A percentile compares a stretch with the other conserved stretches of the same genome.
Evolutionary conservation across 2,888 invertebrate species (phyloP).

Genomic region (Coremacera marginata): DNA sequence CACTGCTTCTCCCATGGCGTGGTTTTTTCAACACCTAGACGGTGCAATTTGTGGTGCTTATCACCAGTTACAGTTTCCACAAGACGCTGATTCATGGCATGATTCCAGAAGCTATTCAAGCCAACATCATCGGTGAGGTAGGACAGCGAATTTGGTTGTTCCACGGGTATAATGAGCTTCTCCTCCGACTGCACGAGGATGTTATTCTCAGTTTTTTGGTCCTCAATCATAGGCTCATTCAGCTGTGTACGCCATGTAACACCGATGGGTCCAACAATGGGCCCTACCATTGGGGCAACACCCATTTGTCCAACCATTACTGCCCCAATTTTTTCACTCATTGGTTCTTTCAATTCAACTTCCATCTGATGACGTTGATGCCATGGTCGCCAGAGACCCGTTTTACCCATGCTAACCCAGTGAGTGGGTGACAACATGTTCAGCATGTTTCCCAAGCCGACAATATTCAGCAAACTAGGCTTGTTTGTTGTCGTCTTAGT

Average conservation of each 20-base stretch:
- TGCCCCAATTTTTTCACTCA: not conserved
- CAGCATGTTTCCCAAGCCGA: conserved; percentile 30
- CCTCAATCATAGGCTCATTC: not conserved
- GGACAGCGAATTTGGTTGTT: conserved; percentile 32
- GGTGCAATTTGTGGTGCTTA: not conserved
- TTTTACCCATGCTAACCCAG: conserved; percentile 19
- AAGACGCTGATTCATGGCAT: conserved; percentile 47
- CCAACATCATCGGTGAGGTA: conserved; percentile 50
- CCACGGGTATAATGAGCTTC: conserved; percentile 40
- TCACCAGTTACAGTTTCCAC: conserved; percentile 39
- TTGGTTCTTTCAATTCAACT: not conserved
- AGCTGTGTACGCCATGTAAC: not conserved
- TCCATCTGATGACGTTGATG: conserved; percentile 23
- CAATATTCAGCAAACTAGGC: conserved; percentile 31
- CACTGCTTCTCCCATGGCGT: not conserved
- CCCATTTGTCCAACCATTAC: not conserved
- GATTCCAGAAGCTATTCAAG: conserved; percentile 54
- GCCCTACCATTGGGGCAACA: no score
- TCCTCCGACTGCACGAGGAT: conserved; percentile 8
- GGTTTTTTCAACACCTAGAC: not conserved
- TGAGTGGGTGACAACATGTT: conserved; percentile 7
- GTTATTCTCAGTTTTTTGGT: not conserved
- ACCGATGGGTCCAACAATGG: not conserved
- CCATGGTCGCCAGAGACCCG: conserved; percentile 27
- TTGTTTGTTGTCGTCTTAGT: conserved; percentile 8